Evolutionary conservation across 1,140 invertebrate species (phyloP).

Genomic region (Ridgeia piscesae): DNA sequence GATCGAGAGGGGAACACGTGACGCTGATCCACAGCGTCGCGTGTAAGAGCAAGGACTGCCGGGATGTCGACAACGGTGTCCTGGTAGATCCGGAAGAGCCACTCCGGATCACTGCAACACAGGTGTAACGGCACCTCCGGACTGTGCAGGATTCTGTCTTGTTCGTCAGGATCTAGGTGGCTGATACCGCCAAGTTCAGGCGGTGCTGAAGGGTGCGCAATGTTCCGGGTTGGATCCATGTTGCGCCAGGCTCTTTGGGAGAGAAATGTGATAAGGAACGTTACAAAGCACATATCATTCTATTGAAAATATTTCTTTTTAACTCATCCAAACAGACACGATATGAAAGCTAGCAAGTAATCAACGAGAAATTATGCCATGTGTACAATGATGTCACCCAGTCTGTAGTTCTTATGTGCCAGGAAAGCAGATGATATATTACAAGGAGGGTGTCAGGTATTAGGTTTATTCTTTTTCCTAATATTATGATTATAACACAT

Average conservation of each 20-base stretch:
- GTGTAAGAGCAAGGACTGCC: slow-evolving; percentile 36
- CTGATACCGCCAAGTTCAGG: slow-evolving; percentile 54
- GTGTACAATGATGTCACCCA: too few species aligned
- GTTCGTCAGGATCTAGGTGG: slow-evolving; percentile 50
- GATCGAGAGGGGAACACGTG: neutral
- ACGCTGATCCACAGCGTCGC: neutral
- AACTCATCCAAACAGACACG: too few species aligned
- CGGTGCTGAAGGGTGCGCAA: slow-evolving; percentile 53
- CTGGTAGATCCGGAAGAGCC: slow-evolving; percentile 63
- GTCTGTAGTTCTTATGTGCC: too few species aligned
- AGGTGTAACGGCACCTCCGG: slow-evolving; percentile 55
- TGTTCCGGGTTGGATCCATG: slow-evolving; percentile 45
- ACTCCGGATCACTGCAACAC: slow-evolving; percentile 62
- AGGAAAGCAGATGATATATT: too few species aligned
- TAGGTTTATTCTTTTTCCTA: too few species aligned
- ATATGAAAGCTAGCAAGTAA: too few species aligned
- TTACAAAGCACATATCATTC: too few species aligned
- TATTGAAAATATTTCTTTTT: too few species aligned
- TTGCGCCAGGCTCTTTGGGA: slow-evolving; percentile 54
- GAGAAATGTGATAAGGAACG: neutral
- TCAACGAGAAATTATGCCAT: too few species aligned
- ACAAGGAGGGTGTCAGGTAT: too few species aligned
- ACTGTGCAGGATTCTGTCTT: slow-evolving; percentile 49
- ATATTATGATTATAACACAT: too few species aligned
- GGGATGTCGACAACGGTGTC: slow-evolving; percentile 59